phyloP scores from a whole-genome alignment of 2,797 vertebrate species.

The Gallinago nigripennis region DNA sequence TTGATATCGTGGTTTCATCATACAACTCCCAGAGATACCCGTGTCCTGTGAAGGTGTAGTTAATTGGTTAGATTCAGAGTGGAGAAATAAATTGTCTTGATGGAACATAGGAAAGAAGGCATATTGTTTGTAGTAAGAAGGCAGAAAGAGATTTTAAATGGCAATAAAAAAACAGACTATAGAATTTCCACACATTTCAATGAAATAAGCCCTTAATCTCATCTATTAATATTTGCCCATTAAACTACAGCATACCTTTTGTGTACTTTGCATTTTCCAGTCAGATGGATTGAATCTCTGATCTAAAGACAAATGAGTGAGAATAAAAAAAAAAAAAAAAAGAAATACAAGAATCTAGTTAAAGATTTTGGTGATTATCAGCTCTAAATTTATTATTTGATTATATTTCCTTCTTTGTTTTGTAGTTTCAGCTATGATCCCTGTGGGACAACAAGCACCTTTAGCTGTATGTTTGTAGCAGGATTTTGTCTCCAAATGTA shows the following conservation, averaged over 20 bases:
- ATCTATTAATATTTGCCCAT: background rate
- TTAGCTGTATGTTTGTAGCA: background rate
- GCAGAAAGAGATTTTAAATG: background rate
- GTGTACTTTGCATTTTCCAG: background rate
- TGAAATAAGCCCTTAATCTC: background rate
- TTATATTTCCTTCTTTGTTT: background rate
- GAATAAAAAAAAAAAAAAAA: background rate
- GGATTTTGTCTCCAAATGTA: background rate
- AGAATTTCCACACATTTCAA: background rate
- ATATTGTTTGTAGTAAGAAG: background rate
- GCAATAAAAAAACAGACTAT: fast-evolving
- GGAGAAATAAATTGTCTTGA: background rate
- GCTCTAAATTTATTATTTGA: background rate
- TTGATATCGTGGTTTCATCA: background rate
- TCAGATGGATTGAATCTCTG: background rate
- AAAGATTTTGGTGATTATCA: background rate
- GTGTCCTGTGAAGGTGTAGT: background rate
- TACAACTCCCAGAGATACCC: background rate
- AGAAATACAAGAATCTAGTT: background rate
- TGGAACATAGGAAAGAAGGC: background rate
- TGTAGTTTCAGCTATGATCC: background rate
- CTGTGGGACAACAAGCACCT: background rate
- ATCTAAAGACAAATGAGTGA: background rate
- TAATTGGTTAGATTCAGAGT: background rate
- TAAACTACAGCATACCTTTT: background rate